Evolutionary conservation across 2,888 invertebrate species (phyloP).

Genomic region (Fragum fragum): DNA sequence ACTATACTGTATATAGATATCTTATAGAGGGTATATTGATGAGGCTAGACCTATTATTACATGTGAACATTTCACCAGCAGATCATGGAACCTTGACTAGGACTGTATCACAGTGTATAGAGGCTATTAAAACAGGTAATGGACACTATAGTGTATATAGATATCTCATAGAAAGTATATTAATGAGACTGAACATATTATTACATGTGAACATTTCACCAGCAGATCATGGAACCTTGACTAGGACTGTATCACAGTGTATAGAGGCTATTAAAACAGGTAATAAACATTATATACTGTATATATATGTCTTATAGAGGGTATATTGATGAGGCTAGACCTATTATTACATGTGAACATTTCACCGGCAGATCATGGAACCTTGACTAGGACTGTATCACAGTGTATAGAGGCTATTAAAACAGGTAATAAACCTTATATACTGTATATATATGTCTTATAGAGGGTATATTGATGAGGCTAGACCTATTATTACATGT

Average conservation of each 20-base stretch:
- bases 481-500: no score
- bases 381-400: conserved; percentile 77
- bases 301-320: conserved; percentile 75
- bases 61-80: conserved; percentile 79
- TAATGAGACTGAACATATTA: conserved; percentile 81
- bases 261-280: conserved; percentile 68
- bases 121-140: conserved; percentile 65
- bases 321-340: conserved; percentile 78
- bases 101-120: conserved; percentile 75
- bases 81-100: conserved; percentile 68
- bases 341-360: conserved; percentile 85
- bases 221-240: conserved; percentile 59
- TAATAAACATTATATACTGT: no score
- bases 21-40: conserved; percentile 76
- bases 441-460: no score
- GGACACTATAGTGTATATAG: no score
- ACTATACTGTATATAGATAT: neutral
- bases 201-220: conserved; percentile 83
- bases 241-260: conserved; percentile 77
- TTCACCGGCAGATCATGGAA: conserved; percentile 50
- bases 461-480: no score
- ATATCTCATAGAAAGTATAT: conserved; percentile 48
- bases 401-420: conserved; percentile 69
- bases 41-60: conserved; percentile 82
- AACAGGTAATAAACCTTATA: conserved; percentile 59